Percentiles rank a stretch among this genome's conserved stretches.
phyloP scores from a whole-genome alignment of 2,113 vertebrate species.

The Sialia sialis region DNA sequence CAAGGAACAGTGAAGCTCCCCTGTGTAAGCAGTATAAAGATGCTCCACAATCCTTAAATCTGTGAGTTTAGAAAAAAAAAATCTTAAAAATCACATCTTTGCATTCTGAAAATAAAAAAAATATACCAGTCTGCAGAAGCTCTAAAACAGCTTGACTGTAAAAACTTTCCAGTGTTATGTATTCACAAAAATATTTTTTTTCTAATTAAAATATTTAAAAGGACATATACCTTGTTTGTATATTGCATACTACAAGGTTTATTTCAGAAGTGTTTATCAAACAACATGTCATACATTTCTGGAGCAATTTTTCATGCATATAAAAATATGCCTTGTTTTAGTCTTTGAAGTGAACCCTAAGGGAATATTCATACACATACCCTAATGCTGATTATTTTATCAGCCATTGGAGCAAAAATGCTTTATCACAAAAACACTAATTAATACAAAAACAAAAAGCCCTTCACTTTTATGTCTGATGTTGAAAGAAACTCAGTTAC shows the following conservation, averaged over 20 bases:
- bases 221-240: not conserved
- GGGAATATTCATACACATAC: slow-evolving; percentile 7
- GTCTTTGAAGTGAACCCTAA: slow-evolving; percentile 45
- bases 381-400: slow-evolving; percentile 47
- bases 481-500: slow-evolving; percentile 33
- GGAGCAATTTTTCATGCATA: slow-evolving; percentile 2
- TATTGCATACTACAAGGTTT: not conserved
- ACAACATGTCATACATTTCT: not conserved
- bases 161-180: not conserved
- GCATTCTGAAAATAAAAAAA: not conserved
- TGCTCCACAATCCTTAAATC: not conserved
- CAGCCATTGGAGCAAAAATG: slow-evolving; percentile 2
- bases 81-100: not conserved
- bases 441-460: slow-evolving; percentile 53
- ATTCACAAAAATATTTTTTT: not conserved
- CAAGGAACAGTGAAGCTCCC: not conserved
- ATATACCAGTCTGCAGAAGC: not conserved
- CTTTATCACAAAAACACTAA: slow-evolving; percentile 53
- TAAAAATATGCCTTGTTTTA: slow-evolving; percentile 27
- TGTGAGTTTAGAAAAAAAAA: not conserved
- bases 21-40: not conserved
- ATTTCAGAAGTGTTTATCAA: slow-evolving; percentile 47
- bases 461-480: slow-evolving; percentile 44
- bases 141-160: not conserved
- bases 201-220: not conserved